Percentiles rank a stretch among this genome's conserved stretches.
These are phyloP conservation scores for Agelas oroides DNA, from an alignment of 37 sponge, comb jelly and placozoan species.

Conservation along the genomic window DNA sequence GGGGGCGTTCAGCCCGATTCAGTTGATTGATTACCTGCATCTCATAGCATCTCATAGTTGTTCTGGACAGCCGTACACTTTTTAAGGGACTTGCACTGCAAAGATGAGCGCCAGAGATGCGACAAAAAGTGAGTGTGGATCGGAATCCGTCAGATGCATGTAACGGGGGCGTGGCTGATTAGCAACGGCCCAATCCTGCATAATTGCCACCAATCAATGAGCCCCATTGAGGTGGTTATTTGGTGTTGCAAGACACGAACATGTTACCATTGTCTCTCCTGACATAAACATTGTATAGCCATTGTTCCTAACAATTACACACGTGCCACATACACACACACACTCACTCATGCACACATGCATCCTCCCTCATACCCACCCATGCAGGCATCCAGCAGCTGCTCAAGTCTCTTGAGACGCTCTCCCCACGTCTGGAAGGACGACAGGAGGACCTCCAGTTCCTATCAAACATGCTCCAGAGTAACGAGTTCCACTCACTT, in stretches of 20 bases:
- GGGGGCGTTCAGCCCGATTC: too few species aligned
- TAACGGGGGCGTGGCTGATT: conserved; percentile 17
- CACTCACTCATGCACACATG: conserved; percentile 27
- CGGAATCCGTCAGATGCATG: neutral
- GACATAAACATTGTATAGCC: too few species aligned
- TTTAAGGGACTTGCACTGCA: too few species aligned
- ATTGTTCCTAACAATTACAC: neutral
- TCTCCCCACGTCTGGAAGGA: conserved; percentile 36
- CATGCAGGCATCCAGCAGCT: conserved; percentile 68
- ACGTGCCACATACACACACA: conserved; percentile 34
- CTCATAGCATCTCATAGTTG: too few species aligned
- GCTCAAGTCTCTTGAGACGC: conserved; percentile 54
- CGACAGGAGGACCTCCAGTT: conserved; percentile 67
- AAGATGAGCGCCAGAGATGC: conserved; percentile 40
- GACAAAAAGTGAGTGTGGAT: conserved; percentile 28
- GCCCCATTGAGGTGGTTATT: too few species aligned
- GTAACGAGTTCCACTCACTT: conserved; percentile 59
- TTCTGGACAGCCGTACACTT: too few species aligned
- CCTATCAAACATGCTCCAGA: conserved; percentile 48
- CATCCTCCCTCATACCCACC: neutral
- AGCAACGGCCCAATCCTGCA: too few species aligned
- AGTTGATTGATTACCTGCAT: too few species aligned
- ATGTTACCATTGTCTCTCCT: too few species aligned
- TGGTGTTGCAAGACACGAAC: too few species aligned
- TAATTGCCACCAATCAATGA: too few species aligned